phyloP scores from a whole-genome alignment of 2,888 invertebrate genomes.

The Tillus elongatus region DNA sequence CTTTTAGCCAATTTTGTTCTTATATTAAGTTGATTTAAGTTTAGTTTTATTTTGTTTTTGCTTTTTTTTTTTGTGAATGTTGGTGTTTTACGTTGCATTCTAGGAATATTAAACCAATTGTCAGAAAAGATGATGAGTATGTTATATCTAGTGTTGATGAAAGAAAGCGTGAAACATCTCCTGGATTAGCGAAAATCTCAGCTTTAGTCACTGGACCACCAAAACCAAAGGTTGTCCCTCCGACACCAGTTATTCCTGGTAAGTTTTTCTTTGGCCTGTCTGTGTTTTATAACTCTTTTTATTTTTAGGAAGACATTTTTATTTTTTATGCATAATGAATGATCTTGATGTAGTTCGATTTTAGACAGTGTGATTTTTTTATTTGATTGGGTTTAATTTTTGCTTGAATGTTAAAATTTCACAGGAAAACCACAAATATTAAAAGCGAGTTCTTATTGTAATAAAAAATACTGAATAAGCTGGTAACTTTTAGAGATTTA shows the following conservation, averaged over 20 bases:
- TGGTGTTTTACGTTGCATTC: constrained; percentile 13
- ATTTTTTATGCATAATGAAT: no score
- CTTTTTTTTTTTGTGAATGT: constrained; percentile 12
- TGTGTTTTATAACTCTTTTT: constrained; percentile 13
- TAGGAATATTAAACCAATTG: constrained; percentile 58
- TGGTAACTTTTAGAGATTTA: no score
- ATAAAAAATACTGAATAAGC: no score
- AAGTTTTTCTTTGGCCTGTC: no score
- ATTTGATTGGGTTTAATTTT: no score
- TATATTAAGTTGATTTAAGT: no score
- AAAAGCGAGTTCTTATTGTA: no score
- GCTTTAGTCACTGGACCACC: constrained; percentile 75
- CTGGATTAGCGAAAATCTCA: constrained; percentile 75
- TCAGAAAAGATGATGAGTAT: constrained; percentile 49
- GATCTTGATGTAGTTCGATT: no score
- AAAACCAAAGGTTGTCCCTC: constrained; percentile 51
- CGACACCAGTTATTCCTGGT: constrained; percentile 18
- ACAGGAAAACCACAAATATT: no score
- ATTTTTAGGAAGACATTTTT: no score
- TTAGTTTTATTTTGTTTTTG: constrained; percentile 9
- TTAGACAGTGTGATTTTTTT: constrained; percentile 10
- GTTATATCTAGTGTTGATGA: constrained; percentile 39
- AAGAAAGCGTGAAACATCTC: constrained; percentile 61
- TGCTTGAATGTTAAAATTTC: no score
- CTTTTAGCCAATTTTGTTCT: no score